phyloP scores from a whole-genome alignment of 2,888 invertebrate genomes.

The Drosophila paracracens region DNA sequence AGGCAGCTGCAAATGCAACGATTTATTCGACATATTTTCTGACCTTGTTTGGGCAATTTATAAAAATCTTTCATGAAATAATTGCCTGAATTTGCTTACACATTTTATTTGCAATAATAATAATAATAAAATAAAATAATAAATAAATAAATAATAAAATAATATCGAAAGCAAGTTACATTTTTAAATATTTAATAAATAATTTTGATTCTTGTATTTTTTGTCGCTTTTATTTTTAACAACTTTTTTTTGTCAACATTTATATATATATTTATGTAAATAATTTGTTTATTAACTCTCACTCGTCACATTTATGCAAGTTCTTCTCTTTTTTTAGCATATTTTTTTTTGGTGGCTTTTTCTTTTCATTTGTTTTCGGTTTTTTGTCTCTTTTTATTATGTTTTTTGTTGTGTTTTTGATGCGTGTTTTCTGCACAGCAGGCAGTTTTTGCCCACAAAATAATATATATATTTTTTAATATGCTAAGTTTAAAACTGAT shows the following conservation, averaged over 20 bases:
- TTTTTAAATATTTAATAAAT: no score
- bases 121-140: no score
- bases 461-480: constrained; percentile 54
- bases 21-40: no score
- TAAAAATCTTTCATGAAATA: no score
- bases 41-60: no score
- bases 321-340: neutral
- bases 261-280: neutral
- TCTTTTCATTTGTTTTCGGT: constrained; percentile 7
- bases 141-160: no score
- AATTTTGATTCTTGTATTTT: neutral
- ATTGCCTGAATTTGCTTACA: no score
- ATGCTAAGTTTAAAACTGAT: constrained; percentile 37
- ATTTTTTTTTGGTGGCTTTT: neutral
- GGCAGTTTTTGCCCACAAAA: constrained; percentile 60
- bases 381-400: neutral
- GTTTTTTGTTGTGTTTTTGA: constrained; percentile 12
- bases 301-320: constrained; percentile 1
- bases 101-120: no score
- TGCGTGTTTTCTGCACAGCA: constrained; percentile 53
- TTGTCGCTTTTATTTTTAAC: neutral
- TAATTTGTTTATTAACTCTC: neutral
- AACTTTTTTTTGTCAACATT: constrained; percentile 1
- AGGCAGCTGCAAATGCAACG: neutral
- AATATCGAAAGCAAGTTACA: no score